Conservation (phyloP, 2,113 vertebrate genomes). For the Prionailurus bengalensis region DNA sequence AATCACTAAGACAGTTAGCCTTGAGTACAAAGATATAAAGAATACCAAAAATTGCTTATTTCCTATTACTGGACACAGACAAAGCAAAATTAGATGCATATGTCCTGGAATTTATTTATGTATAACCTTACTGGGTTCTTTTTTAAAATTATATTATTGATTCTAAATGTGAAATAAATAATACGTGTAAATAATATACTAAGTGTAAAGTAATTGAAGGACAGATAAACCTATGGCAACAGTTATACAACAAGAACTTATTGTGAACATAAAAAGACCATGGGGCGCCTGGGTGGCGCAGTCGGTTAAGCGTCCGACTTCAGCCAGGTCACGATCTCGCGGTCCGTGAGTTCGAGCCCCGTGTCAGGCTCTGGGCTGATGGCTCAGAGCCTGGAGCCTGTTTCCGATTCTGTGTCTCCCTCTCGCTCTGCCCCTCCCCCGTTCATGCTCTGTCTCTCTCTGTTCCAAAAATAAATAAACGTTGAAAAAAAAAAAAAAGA, state of each 20-base stretch:
- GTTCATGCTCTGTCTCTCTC: no score
- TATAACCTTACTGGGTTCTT: background rate
- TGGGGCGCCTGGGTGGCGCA: no score
- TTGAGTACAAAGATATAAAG: background rate
- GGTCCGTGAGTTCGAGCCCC: no score
- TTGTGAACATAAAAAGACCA: background rate
- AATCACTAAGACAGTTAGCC: background rate
- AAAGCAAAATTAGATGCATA: background rate
- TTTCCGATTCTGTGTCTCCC: no score
- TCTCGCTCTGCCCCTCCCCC: no score
- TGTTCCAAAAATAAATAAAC: no score
- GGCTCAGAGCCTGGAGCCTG: no score
- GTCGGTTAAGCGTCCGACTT: no score
- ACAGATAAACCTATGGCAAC: background rate
- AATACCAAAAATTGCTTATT: background rate
- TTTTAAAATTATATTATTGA: background rate
- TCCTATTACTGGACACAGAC: background rate
- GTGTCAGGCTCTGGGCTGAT: no score
- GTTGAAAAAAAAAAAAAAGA: conserved; percentile 40
- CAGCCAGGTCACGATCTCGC: no score
- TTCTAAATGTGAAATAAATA: conserved; percentile 19
- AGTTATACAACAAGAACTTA: background rate
- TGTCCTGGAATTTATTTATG: background rate
- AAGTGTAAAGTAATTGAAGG: background rate
- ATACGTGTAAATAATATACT: no score